phyloP scores from a whole-genome alignment of 2,113 vertebrate species.

The Mystacornis crossleyi region DNA sequence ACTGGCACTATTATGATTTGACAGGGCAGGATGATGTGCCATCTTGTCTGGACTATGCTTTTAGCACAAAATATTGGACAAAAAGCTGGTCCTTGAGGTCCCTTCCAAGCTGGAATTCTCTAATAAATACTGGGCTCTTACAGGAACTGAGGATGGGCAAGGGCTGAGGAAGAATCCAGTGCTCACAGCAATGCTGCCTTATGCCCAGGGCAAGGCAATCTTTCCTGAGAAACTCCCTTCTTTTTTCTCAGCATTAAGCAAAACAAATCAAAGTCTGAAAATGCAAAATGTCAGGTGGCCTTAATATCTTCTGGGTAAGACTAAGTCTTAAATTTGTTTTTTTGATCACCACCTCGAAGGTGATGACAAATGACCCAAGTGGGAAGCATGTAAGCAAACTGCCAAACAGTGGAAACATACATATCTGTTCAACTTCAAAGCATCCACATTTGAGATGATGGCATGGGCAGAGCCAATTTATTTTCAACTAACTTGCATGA shows the following conservation, averaged over 20 bases:
- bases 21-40: neutral
- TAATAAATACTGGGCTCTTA: neutral
- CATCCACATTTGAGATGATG: neutral
- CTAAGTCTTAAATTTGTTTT: neutral
- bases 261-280: neutral
- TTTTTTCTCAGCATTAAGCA: neutral
- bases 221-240: neutral
- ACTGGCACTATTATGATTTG: neutral
- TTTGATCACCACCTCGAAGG: neutral
- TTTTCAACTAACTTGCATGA: rapidly evolving
- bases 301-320: neutral
- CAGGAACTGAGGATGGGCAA: neutral
- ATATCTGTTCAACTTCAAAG: neutral
- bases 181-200: neutral
- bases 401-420: neutral
- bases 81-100: neutral
- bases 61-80: neutral
- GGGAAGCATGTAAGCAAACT: neutral
- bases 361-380: neutral
- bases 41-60: neutral
- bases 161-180: neutral
- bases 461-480: neutral
- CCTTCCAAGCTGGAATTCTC: neutral
- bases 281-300: neutral
- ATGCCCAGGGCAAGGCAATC: neutral